These are phyloP conservation scores for Gerris lacustris DNA, from an alignment of 2,888 invertebrate species.

Conservation along the genomic window DNA sequence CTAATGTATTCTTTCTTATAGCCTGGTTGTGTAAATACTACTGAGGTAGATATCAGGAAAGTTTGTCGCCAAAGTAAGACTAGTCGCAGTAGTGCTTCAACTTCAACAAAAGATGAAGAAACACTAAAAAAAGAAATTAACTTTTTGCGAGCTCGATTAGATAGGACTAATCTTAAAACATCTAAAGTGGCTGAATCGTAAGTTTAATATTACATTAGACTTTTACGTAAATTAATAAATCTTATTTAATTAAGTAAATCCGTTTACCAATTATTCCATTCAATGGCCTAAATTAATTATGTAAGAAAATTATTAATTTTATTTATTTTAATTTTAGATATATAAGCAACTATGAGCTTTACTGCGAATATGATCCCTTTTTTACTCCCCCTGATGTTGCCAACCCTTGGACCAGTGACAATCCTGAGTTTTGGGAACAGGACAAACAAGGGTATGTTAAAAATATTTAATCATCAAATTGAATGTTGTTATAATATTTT, in stretches of 20 bases:
- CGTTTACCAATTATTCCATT: no score
- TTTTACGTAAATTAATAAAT: no score
- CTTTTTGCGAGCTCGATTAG: constrained; percentile 62
- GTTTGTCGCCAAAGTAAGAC: constrained; percentile 55
- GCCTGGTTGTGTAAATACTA: constrained; percentile 98
- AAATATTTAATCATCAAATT: background rate
- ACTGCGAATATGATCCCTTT: constrained; percentile 91
- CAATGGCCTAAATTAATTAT: no score
- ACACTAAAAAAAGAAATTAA: constrained; percentile 56
- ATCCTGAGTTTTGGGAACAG: constrained; percentile 92
- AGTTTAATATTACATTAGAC: constrained; percentile 38
- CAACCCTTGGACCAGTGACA: constrained; percentile 95
- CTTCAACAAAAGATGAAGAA: constrained; percentile 45
- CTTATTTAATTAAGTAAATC: no score
- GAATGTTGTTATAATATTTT: no score
- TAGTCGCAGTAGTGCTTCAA: background rate
- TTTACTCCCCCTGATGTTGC: constrained; percentile 83
- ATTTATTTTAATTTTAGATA: constrained; percentile 44
- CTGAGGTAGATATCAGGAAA: constrained; percentile 96
- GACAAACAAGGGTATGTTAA: constrained; percentile 69
- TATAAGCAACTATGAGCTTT: constrained; percentile 87
- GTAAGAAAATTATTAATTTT: no score
- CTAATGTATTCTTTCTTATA: constrained; percentile 35
- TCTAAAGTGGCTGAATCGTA: constrained; percentile 91
- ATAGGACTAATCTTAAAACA: constrained; percentile 75